Evolutionary conservation across 2,888 invertebrate species (phyloP), one percentile per base, ranked within the genome.

Genomic region (Eupsilia transversa): DNA sequence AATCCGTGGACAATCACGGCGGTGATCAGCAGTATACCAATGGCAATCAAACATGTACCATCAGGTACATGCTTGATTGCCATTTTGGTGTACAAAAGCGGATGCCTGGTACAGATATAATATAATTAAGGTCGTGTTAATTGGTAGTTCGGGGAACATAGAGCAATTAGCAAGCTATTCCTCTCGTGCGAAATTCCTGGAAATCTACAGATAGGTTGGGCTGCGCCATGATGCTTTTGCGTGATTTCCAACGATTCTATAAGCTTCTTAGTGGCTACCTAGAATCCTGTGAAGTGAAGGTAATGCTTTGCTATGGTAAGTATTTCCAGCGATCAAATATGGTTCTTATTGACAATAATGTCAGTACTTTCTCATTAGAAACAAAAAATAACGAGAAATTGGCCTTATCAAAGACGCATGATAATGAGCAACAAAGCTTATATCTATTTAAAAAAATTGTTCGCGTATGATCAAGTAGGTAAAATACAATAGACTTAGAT

Each of bases 131-230:
- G 10, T 33, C 20, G 20, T 30, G 27, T 20, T 72, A 43, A 74
- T 74, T 74, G 67, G 23, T 56, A 27, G 27, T 68, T 57, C 33
- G 33, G n/a, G 49, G 35, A 38, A 73, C 17, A 30, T 17, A 52
- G 6, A 20, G 14, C 30, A 57, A 64, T 49, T 64, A 63, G n/a
- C 3, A 2, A 60, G n/a, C n/a, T 23, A 41, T 41, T 0, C n/a
- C 7, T 70, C 67, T 52, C 6, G 0, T 30, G 49, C 20, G 2
- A 72, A 27, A 52, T 72, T 73, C 41, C n/a, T 60, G 17, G 72
- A 52, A 73, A 52, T 41, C 33, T 2, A 0, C 20, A 46, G 20
- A n/a, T 10, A n/a, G 30, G 14, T 43, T n/a, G n/a, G 38, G 6
- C 17, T 33, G 27, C 41, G 14, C 5, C 14, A 23, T n/a, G 17